Base-by-base conservation (phyloP, 30 jellyfish, hydroid and myxozoan species). In the Turritopsis dohrnii region DNA sequence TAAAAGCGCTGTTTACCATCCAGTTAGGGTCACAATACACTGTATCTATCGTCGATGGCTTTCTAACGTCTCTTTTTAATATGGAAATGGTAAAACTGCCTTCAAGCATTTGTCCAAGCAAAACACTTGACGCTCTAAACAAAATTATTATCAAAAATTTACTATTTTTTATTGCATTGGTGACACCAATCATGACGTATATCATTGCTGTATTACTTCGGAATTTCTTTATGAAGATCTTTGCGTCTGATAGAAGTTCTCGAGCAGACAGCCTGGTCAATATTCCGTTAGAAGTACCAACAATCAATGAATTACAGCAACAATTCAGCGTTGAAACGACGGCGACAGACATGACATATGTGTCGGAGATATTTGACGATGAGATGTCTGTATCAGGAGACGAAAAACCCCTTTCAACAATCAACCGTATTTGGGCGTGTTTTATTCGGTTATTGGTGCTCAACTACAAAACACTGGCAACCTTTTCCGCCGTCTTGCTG, bases 401-500 rank as follows among this genome's bases (percentile, higher is more conserved):
- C 9, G 60, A 41, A 41, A 13, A 41, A 41, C 13, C 60, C 5
- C 5, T 41, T 41, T 41, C 60, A 41, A 41, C 5, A 41, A 41
- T 3, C 29, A 21, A 9, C 8, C 27, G 76, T 21, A 7, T 66
- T 4, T 21, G 76, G 27, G 76, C 29, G 29, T 21, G 76, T 26
- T 8, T 66, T 80, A 74, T 71, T 5, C 29, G 52, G 26, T 52
- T 84, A 24, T 24, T 71, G 21, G 81, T 84, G 5, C 29, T 73
- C 4, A 84, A 84, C 54, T 18, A 29, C 22, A 66, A 31, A 7
- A 71, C 85, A 21, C 29, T 84, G 26, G 86, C 72, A 8, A 84
- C 65, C 31, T 22, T 74, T 29, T 23, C 90, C 20, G 52, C 75
- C 23, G 29, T 65, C 9, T 74, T 84, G 66, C 66, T 84, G 0